These are phyloP conservation scores for Caenorhabditis sp. DNA, from an alignment of 2,888 invertebrate genomes.

Conservation along the genomic window DNA sequence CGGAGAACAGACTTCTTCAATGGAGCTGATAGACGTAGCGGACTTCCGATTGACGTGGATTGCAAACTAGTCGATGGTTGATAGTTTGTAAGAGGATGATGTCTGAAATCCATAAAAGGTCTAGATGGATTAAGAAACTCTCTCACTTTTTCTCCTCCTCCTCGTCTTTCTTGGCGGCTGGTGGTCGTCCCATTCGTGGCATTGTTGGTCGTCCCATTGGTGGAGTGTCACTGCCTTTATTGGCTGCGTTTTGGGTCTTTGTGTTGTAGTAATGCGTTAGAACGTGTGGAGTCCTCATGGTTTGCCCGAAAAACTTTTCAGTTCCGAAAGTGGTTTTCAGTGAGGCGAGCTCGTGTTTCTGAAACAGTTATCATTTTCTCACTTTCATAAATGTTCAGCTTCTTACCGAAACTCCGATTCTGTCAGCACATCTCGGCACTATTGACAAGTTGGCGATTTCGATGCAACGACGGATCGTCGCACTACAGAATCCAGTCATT, in stretches of 20 bases:
- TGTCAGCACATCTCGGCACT: slow-evolving; percentile 58
- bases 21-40: background rate
- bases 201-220: background rate
- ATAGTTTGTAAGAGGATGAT: slow-evolving; percentile 34
- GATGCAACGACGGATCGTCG: slow-evolving; percentile 61
- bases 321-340: slow-evolving; percentile 45
- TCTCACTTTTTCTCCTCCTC: slow-evolving; percentile 13
- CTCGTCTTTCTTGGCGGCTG: slow-evolving; percentile 2
- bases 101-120: slow-evolving; percentile 20
- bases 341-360: slow-evolving; percentile 42
- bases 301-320: slow-evolving; percentile 53
- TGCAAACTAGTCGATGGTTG: slow-evolving; percentile 1
- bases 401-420: slow-evolving; percentile 57
- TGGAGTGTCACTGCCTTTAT: slow-evolving; percentile 2
- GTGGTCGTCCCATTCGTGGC: background rate
- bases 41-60: background rate
- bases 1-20: slow-evolving; percentile 44
- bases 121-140: background rate
- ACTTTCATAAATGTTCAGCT: background rate
- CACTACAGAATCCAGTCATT: slow-evolving; percentile 65
- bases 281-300: slow-evolving; percentile 56
- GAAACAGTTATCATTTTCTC: background rate
- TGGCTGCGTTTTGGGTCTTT: slow-evolving; percentile 15
- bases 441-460: slow-evolving; percentile 56
- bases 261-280: slow-evolving; percentile 50